Evolutionary conservation across 2,888 invertebrate species (phyloP).

Genomic region (Meiosimyza decipiens): DNA sequence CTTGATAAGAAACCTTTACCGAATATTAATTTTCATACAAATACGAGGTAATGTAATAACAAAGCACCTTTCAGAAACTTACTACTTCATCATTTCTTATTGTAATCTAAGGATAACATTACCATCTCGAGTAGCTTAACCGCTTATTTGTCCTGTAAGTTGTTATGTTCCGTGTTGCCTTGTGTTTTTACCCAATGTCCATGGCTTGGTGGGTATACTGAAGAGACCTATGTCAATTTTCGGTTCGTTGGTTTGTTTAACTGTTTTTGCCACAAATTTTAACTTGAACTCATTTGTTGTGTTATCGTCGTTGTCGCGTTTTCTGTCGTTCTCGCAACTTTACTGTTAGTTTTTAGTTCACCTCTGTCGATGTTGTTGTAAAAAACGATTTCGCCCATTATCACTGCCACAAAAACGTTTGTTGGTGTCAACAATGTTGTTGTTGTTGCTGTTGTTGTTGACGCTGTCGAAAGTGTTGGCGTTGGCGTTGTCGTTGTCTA

Average conservation of each 20-base stretch:
- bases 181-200: no score
- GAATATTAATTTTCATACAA: slow-evolving; percentile 13
- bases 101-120: slow-evolving; percentile 51
- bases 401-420: slow-evolving; percentile 26
- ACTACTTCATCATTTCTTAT: slow-evolving; percentile 20
- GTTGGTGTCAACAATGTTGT: slow-evolving; percentile 15
- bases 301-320: neutral
- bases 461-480: neutral
- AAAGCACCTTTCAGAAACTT: neutral
- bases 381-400: slow-evolving; percentile 24
- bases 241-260: slow-evolving; percentile 34
- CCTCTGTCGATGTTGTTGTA: slow-evolving; percentile 2
- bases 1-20: neutral
- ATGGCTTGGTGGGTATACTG: no score
- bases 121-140: slow-evolving; percentile 36
- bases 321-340: neutral
- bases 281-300: slow-evolving; percentile 1
- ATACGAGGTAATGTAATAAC: neutral
- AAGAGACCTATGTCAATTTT: slow-evolving; percentile 40
- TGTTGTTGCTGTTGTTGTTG: neutral
- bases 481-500: neutral
- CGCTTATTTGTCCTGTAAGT: slow-evolving; percentile 16
- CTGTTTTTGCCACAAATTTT: slow-evolving; percentile 2
- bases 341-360: neutral
- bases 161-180: no score